A percentile compares a stretch with the other conserved stretches of the same genome.
Conservation (phyloP, 2,113 vertebrate species). For the Acanthisitta chloris region DNA sequence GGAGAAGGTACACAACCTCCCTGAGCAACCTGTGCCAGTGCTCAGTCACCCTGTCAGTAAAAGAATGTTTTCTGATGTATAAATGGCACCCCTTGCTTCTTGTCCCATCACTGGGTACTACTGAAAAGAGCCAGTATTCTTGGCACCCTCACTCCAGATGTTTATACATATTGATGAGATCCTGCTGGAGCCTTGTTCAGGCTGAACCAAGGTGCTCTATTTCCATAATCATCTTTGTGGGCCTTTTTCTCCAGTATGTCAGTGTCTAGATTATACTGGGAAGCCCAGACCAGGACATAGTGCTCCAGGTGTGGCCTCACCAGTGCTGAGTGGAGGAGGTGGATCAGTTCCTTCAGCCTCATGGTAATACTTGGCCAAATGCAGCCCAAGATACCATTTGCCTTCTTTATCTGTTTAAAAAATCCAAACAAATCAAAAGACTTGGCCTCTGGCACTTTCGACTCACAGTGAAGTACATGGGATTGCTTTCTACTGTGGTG, state of each 20-base stretch:
- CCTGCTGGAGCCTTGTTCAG: background rate
- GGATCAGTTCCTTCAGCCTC: accelerated
- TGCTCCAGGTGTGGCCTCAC: background rate
- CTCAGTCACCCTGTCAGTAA: background rate
- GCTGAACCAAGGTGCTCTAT: background rate
- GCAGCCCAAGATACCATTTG: background rate
- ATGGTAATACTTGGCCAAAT: background rate
- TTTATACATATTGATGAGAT: background rate
- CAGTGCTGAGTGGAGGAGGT: background rate
- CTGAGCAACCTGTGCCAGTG: background rate
- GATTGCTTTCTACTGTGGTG: background rate
- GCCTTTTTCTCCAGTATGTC: background rate
- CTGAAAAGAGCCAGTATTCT: background rate
- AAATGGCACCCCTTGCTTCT: background rate
- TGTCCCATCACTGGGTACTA: background rate
- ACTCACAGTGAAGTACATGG: background rate
- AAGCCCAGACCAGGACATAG: background rate
- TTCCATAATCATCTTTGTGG: background rate
- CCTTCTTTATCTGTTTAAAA: background rate
- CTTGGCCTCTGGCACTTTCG: background rate
- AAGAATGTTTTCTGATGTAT: background rate
- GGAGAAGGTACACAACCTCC: background rate
- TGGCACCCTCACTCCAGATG: background rate
- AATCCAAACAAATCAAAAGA: background rate
- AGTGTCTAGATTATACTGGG: background rate